Evolutionary conservation across 2,113 vertebrate genomes (phyloP), one percentile per base, ranked within the genome.

Genomic region (Dicentrarchus labrax): DNA sequence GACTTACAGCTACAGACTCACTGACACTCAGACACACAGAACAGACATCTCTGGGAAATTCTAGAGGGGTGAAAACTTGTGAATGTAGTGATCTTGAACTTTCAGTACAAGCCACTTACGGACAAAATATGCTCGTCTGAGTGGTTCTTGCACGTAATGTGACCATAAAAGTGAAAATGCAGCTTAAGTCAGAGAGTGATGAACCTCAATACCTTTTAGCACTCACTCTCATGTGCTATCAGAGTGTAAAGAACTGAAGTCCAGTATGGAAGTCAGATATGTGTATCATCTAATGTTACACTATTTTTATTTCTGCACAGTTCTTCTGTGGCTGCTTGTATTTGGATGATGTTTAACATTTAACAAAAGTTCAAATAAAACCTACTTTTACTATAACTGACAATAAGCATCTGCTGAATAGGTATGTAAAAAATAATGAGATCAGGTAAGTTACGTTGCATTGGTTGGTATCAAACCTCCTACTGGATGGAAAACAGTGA

Each of bases 1-100:
- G 76, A 91, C 73, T 64, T 24, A 61, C 74, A 81, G 51, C 53
- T 45, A 78, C 68, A 85, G 60, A 70, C 43, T 66, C 66, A 57
- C 2, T 30, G 22, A 11, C 4, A 39, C 21, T 41, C 1, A 22
- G 16, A 74, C 50, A 41, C 12, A 54, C 22, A 22, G 2, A 4
- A 47, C 7, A n/a, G 24, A 62, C 45, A 11, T 22, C n/a, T 0
- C 8, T 16, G 38, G 39, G 43, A 4, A 17, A 2, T 19, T 10
- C 6, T 2, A 21, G 16, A 39, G 2, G 16, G 7, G 51, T 36
- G 22, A 9, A 24, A 39, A 50, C 21, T 6, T 47, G 6, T 7
- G 38, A 30, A 39, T 16, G 10, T 30, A 9, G 0, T 4, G 21
- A 22, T 60, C 24, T 17, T 38, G 1, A 48, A 36, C 21, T 17